phyloP scores from a whole-genome alignment of 2,888 invertebrate species.

The Asteroscopus sphinx region DNA sequence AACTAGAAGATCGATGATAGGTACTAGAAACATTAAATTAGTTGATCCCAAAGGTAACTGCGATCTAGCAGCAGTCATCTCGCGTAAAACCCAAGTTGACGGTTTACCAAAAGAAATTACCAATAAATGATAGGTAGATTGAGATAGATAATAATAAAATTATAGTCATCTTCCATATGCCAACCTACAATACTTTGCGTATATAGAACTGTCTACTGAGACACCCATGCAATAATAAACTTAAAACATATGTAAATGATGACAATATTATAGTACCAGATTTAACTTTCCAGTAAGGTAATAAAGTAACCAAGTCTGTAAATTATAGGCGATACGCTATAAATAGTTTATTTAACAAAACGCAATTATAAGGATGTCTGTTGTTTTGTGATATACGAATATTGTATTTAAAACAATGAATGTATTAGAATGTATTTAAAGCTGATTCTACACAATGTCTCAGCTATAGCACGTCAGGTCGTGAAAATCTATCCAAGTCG shows the following conservation, averaged over 20 bases:
- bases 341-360: slow-evolving; percentile 26
- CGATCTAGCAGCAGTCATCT: too few species aligned
- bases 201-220: not conserved
- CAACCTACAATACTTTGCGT: not conserved
- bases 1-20: too few species aligned
- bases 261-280: slow-evolving; percentile 7
- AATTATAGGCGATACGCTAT: slow-evolving; percentile 21
- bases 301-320: slow-evolving; percentile 28
- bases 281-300: slow-evolving; percentile 29
- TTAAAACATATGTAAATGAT: slow-evolving; percentile 36
- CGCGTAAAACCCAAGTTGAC: too few species aligned
- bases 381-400: slow-evolving; percentile 12
- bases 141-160: too few species aligned
- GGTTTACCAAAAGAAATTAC: too few species aligned
- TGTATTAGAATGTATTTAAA: slow-evolving; percentile 15
- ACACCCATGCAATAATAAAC: slow-evolving; percentile 19
- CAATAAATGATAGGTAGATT: too few species aligned
- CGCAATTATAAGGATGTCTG: slow-evolving; percentile 34
- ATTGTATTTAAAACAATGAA: slow-evolving; percentile 21
- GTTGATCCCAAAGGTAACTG: too few species aligned
- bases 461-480: not conserved
- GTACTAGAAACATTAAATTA: too few species aligned
- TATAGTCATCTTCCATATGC: too few species aligned
- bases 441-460: not conserved
- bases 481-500: not conserved